Conservation (phyloP, 2,888 invertebrate species). For the Nomada lathburiana region DNA sequence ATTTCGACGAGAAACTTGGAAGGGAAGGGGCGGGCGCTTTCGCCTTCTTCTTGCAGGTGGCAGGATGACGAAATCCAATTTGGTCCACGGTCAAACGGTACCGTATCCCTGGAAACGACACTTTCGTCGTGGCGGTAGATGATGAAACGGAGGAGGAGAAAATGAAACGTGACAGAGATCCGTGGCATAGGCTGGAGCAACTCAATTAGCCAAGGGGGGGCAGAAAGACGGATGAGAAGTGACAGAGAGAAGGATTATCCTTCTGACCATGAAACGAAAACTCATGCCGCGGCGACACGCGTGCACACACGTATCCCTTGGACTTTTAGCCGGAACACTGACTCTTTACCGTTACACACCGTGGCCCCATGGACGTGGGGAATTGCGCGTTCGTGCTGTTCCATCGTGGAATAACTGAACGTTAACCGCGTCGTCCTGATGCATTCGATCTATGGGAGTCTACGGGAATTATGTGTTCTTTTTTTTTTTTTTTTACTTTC, state of each 20-base stretch:
- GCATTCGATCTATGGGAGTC: not conserved
- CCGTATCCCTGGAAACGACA: conserved; percentile 59
- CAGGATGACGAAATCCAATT: conserved; percentile 66
- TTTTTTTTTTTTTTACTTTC: not conserved
- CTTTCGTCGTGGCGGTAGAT: conserved; percentile 26
- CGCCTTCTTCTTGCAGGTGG: conserved; percentile 52
- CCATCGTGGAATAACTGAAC: not conserved
- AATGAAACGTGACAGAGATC: conserved; percentile 62
- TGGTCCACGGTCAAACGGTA: conserved; percentile 34
- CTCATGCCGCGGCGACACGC: conserved; percentile 68
- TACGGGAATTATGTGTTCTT: not conserved
- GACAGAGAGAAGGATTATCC: conserved; percentile 76
- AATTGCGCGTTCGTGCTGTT: conserved; percentile 4
- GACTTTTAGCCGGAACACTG: conserved; percentile 68
- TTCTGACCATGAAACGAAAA: conserved; percentile 79
- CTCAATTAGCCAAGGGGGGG: conserved; percentile 72
- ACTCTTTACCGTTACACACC: conserved; percentile 80
- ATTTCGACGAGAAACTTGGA: not conserved
- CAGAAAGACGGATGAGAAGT: conserved; percentile 75
- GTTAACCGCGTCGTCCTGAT: not conserved
- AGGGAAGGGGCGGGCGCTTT: not conserved
- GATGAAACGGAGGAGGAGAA: conserved; percentile 32
- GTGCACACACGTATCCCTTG: conserved; percentile 61
- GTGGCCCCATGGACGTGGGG: not conserved
- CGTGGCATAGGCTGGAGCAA: conserved; percentile 61